phyloP scores from a whole-genome alignment of 2,888 invertebrate genomes.

The Xiphydria camelus region DNA sequence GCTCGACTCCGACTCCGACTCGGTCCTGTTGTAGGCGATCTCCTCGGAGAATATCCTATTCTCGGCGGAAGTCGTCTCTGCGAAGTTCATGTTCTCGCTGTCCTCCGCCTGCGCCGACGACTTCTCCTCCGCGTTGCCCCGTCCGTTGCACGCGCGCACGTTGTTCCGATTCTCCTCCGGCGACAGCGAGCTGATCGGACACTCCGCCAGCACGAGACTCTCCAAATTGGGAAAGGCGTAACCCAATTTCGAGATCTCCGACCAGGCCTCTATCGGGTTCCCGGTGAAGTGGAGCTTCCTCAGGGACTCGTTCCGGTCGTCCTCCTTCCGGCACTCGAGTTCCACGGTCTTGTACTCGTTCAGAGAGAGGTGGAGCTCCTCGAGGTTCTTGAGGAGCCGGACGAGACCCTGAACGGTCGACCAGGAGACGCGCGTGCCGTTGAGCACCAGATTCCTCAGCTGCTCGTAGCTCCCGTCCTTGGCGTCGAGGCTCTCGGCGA shows the following conservation, averaged over 20 bases:
- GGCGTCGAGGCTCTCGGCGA: slow-evolving; percentile 70
- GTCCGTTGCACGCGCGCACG: slow-evolving; percentile 22
- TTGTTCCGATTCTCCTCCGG: slow-evolving; percentile 37
- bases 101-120: slow-evolving; percentile 35
- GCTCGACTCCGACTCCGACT: slow-evolving; percentile 65
- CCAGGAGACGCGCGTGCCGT: slow-evolving; percentile 88
- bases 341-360: slow-evolving; percentile 84
- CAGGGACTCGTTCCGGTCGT: slow-evolving; percentile 67
- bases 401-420: slow-evolving; percentile 76
- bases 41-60: slow-evolving; percentile 35
- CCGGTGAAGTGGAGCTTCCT: slow-evolving; percentile 85
- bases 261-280: slow-evolving; percentile 84
- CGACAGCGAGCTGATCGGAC: slow-evolving; percentile 70
- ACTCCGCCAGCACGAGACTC: slow-evolving; percentile 83
- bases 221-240: slow-evolving; percentile 84
- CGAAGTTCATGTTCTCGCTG: slow-evolving; percentile 41
- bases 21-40: slow-evolving; percentile 58
- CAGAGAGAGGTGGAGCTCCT: slow-evolving; percentile 90
- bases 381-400: slow-evolving; percentile 75
- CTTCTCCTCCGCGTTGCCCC: slow-evolving; percentile 15
- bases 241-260: slow-evolving; percentile 81
- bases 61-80: slow-evolving; percentile 9
- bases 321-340: slow-evolving; percentile 57
- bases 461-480: slow-evolving; percentile 52
- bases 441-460: slow-evolving; percentile 76